Percentiles rank a stretch among this genome's conserved stretches.
These are phyloP conservation scores for Narcine bancroftii DNA, from an alignment of 2,113 vertebrate genomes.

Conservation along the genomic window DNA sequence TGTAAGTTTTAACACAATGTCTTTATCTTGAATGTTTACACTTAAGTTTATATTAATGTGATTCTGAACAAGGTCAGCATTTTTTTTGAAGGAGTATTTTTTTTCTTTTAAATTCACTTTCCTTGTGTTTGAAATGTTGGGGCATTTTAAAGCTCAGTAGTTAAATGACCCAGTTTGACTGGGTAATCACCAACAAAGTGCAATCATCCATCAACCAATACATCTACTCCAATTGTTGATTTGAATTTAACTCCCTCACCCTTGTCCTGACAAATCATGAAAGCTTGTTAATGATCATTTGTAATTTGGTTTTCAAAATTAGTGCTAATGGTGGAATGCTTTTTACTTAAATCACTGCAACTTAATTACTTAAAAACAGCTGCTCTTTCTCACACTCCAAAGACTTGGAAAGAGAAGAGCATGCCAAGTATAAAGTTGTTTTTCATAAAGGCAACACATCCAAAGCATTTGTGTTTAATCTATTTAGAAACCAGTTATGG, in stretches of 20 bases:
- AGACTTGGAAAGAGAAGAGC: not conserved
- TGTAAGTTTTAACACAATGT: slow-evolving; percentile 63
- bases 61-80: not conserved
- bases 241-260: slow-evolving; percentile 11
- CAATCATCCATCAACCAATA: too few relatives aligned
- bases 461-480: not conserved
- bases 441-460: too few relatives aligned
- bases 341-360: not conserved
- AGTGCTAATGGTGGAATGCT: not conserved
- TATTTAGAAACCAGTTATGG: not conserved
- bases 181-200: not conserved
- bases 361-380: slow-evolving; percentile 25
- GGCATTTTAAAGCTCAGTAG: not conserved
- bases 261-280: not conserved
- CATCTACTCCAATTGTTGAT: not conserved
- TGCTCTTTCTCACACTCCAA: not conserved
- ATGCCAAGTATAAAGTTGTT: not conserved
- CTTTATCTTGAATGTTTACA: not conserved
- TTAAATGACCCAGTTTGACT: not conserved
- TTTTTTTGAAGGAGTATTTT: not conserved
- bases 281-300: slow-evolving; percentile 22
- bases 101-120: not conserved
- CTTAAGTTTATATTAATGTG: not conserved
- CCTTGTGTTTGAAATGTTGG: not conserved
- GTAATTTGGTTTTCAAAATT: not conserved